Evolutionary conservation across 2,797 vertebrate species (phyloP).

Genomic region (Hydrophis major): DNA sequence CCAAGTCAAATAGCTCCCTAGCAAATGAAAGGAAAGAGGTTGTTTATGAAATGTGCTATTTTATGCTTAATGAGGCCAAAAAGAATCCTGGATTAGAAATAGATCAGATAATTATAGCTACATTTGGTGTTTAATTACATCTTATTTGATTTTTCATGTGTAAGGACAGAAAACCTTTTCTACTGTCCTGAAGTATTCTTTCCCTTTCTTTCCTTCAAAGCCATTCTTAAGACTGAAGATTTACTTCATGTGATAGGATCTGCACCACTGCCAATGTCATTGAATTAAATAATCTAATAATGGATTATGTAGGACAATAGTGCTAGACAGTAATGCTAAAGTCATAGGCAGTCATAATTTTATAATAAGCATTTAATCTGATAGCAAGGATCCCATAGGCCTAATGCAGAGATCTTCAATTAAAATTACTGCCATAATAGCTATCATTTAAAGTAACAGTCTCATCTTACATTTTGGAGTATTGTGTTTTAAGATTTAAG

Average conservation of each 20-base stretch:
- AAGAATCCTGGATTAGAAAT: conserved; percentile 42
- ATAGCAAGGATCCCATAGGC: background rate
- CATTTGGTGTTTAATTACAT: conserved; percentile 39
- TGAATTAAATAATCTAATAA: conserved; percentile 41
- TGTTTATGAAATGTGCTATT: conserved; percentile 26
- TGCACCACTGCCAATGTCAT: background rate
- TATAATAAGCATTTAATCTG: background rate
- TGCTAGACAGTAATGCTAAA: background rate
- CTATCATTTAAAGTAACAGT: background rate
- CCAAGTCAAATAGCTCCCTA: conserved; percentile 44
- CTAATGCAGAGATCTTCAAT: background rate
- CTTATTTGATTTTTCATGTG: conserved; percentile 39
- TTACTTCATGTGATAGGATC: conserved; percentile 45
- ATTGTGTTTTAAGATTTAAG: background rate
- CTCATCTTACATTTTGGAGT: background rate
- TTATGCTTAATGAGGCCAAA: conserved; percentile 18
- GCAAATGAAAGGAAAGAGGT: conserved; percentile 49
- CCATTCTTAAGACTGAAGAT: conserved; percentile 52
- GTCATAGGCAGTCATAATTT: background rate
- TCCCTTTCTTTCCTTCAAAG: conserved; percentile 44
- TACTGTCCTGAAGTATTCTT: conserved; percentile 27
- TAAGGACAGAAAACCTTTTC: conserved; percentile 25
- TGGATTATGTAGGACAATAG: conserved; percentile 12
- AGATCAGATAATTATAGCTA: conserved; percentile 45
- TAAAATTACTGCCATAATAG: background rate